A percentile compares a stretch with the other conserved stretches of the same genome.
phyloP scores from a whole-genome alignment of 1,140 invertebrate species.

The Drosophila rhopaloa region DNA sequence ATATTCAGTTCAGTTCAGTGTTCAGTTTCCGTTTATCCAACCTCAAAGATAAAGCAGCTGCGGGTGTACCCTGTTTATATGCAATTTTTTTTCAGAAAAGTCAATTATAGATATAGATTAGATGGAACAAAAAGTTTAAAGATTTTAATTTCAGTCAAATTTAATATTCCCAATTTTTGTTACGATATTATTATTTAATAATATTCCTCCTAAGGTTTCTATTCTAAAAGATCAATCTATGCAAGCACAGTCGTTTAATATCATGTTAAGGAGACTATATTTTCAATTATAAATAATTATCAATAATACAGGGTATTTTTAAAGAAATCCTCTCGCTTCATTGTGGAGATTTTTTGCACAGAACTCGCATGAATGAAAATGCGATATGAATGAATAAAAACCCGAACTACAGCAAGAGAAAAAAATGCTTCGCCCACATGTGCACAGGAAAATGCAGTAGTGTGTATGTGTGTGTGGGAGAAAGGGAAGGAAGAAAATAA shows the following conservation, averaged over 20 bases:
- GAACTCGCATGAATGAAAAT: conserved; percentile 67
- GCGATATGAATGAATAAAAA: conserved; percentile 78
- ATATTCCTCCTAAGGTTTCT: no score
- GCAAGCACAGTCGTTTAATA: no score
- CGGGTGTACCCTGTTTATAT: neutral
- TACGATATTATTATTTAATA: no score
- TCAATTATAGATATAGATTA: neutral
- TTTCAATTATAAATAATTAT: neutral
- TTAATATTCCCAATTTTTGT: no score
- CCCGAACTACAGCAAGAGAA: conserved; percentile 32
- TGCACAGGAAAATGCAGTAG: conserved; percentile 48
- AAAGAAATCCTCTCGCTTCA: conserved; percentile 14
- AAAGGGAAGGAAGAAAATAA: neutral
- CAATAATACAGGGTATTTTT: conserved; percentile 17
- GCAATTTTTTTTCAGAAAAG: neutral
- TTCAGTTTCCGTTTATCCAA: conserved; percentile 45
- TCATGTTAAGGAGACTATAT: no score
- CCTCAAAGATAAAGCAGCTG: neutral
- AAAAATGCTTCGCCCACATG: conserved; percentile 28
- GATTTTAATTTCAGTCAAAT: no score
- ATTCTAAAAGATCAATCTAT: no score
- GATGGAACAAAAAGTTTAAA: no score
- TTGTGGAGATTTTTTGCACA: conserved; percentile 21
- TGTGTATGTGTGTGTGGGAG: conserved; percentile 8
- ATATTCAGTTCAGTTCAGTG: conserved; percentile 77